Conservation (phyloP, 2,888 invertebrate genomes). For the Clostera curtula region DNA sequence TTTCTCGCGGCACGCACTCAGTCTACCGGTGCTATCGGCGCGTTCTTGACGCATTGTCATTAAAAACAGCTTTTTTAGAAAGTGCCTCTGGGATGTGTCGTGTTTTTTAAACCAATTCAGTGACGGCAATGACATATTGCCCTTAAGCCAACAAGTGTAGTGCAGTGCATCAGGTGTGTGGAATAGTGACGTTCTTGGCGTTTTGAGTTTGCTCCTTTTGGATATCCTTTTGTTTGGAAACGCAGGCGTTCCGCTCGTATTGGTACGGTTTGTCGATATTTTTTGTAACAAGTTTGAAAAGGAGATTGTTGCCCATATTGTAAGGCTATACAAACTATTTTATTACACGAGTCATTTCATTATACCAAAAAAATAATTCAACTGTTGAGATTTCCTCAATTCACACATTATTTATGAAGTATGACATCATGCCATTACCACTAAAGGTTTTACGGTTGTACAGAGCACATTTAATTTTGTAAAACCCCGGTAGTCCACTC, state of each 20-base stretch:
- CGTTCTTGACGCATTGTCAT: constrained; percentile 31
- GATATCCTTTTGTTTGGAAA: constrained; percentile 40
- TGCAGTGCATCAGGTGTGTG: constrained; percentile 27
- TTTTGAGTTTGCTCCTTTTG: constrained; percentile 29
- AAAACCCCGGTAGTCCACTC: not conserved
- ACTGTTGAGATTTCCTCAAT: constrained; percentile 1
- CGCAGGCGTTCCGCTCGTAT: constrained; percentile 24
- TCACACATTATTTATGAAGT: constrained; percentile 1
- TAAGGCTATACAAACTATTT: constrained; percentile 1
- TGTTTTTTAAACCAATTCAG: constrained; percentile 22
- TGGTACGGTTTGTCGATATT: constrained; percentile 31
- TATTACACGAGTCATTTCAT: no score
- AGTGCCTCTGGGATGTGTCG: constrained; percentile 35
- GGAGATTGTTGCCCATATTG: constrained; percentile 23
- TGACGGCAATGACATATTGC: constrained; percentile 30
- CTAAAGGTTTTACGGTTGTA: no score
- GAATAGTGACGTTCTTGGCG: constrained; percentile 40
- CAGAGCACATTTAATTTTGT: no score
- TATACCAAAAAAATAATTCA: not conserved
- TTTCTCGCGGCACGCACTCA: constrained; percentile 34
- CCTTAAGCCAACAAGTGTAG: constrained; percentile 22
- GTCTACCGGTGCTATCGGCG: constrained; percentile 40
- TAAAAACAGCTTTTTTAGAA: constrained; percentile 28
- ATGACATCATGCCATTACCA: constrained; percentile 7
- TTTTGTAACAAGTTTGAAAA: constrained; percentile 14